Evolutionary conservation across 2,888 invertebrate species (phyloP).

Genomic region (Spialia ferax): DNA sequence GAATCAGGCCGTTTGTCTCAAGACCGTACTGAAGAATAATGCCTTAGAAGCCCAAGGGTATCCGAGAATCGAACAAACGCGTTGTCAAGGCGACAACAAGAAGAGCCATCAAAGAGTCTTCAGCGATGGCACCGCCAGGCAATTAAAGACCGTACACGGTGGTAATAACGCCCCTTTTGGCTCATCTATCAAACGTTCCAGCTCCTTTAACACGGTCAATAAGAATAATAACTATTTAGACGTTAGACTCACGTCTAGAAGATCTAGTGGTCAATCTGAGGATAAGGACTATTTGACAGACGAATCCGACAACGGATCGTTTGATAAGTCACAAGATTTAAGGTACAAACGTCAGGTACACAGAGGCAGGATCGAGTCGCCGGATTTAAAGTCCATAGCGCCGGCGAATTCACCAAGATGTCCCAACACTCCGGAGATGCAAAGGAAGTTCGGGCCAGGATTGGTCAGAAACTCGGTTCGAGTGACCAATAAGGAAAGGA

Average conservation of each 20-base stretch:
- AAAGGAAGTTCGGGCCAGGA: constrained; percentile 85
- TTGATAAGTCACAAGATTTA: constrained; percentile 73
- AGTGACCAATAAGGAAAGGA: constrained; percentile 80
- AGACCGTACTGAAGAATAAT: constrained; percentile 78
- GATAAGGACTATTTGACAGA: constrained; percentile 74
- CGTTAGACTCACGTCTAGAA: constrained; percentile 59
- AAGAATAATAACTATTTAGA: constrained; percentile 77
- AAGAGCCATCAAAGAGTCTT: constrained; percentile 66
- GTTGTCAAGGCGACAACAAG: constrained; percentile 64
- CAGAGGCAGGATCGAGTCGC: constrained; percentile 88
- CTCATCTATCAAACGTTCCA: constrained; percentile 88
- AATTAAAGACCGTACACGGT: constrained; percentile 51
- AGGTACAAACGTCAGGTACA: constrained; percentile 91
- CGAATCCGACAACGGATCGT: constrained; percentile 76
- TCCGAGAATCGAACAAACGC: constrained; percentile 74
- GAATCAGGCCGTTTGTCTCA: constrained; percentile 69
- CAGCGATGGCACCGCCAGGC: constrained; percentile 64
- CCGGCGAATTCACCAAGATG: constrained; percentile 83
- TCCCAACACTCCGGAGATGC: constrained; percentile 88
- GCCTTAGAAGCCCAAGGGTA: constrained; percentile 68
- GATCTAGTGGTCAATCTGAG: constrained; percentile 72
- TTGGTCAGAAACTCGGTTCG: constrained; percentile 75
- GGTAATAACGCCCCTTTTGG: constrained; percentile 62
- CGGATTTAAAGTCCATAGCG: constrained; percentile 77
- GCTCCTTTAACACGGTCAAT: constrained; percentile 88